phyloP scores from a whole-genome alignment of 2,113 vertebrate species.

The Pseudorhombus dupliciocellatus region DNA sequence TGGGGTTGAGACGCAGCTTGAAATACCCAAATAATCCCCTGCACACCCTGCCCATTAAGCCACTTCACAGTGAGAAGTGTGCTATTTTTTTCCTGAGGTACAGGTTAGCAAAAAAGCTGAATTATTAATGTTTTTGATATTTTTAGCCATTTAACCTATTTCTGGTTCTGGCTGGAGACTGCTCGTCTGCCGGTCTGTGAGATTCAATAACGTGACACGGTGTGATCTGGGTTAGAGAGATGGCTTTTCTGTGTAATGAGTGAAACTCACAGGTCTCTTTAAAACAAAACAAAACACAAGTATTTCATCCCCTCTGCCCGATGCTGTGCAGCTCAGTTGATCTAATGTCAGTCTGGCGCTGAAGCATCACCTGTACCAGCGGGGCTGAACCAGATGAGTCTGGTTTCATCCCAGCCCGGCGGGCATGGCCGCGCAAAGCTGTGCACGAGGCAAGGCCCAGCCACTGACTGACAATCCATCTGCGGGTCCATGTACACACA shows the following conservation, averaged over 20 bases:
- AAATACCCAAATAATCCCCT: conserved; percentile 60
- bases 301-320: not conserved
- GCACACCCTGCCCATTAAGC: conserved; percentile 56
- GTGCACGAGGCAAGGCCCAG: conserved; percentile 56
- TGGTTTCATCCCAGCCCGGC: conserved; percentile 55
- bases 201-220: conserved; percentile 75
- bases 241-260: conserved; percentile 40
- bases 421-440: conserved; percentile 35
- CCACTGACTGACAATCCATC: conserved; percentile 74
- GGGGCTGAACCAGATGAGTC: conserved; percentile 55
- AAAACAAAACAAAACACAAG: too few species aligned
- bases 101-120: conserved; percentile 69
- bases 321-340: conserved; percentile 25
- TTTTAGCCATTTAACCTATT: conserved; percentile 80
- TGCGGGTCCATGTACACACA: conserved; percentile 56
- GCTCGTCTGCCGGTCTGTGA: conserved; percentile 72
- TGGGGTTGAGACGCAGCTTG: conserved; percentile 12
- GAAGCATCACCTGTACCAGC: conserved; percentile 34
- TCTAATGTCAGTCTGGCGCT: conserved; percentile 40
- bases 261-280: conserved; percentile 13
- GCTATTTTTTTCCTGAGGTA: conserved; percentile 74
- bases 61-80: conserved; percentile 63
- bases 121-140: conserved; percentile 6
- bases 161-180: conserved; percentile 80
- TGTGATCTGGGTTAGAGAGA: conserved; percentile 80